These are phyloP conservation scores for Carterocephalus palaemon DNA, from an alignment of 2,888 invertebrate species.

Conservation along the genomic window DNA sequence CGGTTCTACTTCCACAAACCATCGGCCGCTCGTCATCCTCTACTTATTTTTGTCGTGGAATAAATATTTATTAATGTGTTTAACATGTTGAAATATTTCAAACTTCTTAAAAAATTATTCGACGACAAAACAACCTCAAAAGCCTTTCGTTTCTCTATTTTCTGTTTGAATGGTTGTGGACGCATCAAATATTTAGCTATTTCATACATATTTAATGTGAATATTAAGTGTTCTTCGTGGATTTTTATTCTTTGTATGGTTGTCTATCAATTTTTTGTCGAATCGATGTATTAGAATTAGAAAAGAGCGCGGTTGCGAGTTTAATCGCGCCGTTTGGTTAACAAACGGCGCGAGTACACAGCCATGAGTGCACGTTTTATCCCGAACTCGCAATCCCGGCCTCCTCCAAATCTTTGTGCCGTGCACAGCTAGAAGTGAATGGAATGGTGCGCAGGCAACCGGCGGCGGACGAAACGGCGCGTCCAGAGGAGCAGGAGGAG, in stretches of 20 bases:
- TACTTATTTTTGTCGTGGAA: constrained; percentile 49
- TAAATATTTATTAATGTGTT: constrained; percentile 17
- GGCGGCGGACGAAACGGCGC: constrained; percentile 54
- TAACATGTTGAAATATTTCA: constrained; percentile 13
- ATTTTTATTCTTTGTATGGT: constrained; percentile 54
- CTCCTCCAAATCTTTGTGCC: constrained; percentile 51
- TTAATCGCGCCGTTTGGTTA: constrained; percentile 12
- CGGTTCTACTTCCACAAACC: constrained; percentile 43
- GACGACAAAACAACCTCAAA: constrained; percentile 49
- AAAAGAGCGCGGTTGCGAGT: constrained; percentile 58
- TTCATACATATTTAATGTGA: constrained; percentile 52
- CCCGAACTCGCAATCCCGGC: constrained; percentile 55
- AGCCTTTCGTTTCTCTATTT: constrained; percentile 58
- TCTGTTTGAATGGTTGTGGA: constrained; percentile 65
- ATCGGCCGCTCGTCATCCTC: constrained; percentile 47
- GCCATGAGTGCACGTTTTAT: constrained; percentile 2
- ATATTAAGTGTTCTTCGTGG: constrained; percentile 61
- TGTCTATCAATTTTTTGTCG: constrained; percentile 59
- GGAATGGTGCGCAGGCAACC: constrained; percentile 69
- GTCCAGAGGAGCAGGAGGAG: constrained; percentile 43
- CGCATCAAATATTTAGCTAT: constrained; percentile 54
- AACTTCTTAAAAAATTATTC: constrained; percentile 31
- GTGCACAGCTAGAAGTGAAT: constrained; percentile 61
- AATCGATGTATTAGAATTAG: constrained; percentile 46
- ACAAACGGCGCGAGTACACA: constrained; percentile 8